These are phyloP conservation scores for Ditula angustiorana DNA, from an alignment of 2,888 invertebrate genomes.

Conservation along the genomic window DNA sequence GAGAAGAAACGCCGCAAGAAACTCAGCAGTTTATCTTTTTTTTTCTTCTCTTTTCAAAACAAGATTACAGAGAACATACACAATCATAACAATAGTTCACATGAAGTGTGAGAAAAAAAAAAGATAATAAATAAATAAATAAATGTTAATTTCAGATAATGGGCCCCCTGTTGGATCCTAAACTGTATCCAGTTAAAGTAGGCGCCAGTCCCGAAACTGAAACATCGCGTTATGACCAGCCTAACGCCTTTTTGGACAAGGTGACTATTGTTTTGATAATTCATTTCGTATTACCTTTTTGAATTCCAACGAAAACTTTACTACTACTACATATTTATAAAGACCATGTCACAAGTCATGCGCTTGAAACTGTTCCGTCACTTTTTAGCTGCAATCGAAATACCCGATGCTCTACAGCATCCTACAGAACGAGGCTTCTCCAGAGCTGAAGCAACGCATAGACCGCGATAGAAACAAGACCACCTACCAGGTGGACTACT, in stretches of 20 bases:
- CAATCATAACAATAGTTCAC: no score
- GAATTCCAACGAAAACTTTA: no score
- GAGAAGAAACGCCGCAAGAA: no score
- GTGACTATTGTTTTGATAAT: no score
- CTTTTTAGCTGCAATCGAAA: slow-evolving; percentile 86
- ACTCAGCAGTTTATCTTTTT: no score
- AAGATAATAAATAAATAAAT: neutral
- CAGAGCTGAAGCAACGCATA: slow-evolving; percentile 85
- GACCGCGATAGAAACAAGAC: slow-evolving; percentile 86
- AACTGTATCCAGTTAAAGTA: slow-evolving; percentile 85
- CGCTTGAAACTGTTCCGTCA: slow-evolving; percentile 13
- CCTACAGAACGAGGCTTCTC: slow-evolving; percentile 84
- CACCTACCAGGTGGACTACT: slow-evolving; percentile 87
- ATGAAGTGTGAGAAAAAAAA: no score
- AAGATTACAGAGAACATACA: no score
- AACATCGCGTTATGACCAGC: slow-evolving; percentile 83
- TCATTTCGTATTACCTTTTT: no score
- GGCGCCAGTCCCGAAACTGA: slow-evolving; percentile 84
- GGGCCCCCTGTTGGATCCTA: slow-evolving; percentile 87
- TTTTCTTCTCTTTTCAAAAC: no score
- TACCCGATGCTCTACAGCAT: slow-evolving; percentile 88
- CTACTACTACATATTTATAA: no score
- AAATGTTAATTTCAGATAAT: slow-evolving; percentile 77
- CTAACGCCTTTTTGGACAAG: slow-evolving; percentile 86
- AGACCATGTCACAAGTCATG: no score